Base-by-base conservation (phyloP, 2,113 vertebrate species). In the Lophotis ruficrista region DNA sequence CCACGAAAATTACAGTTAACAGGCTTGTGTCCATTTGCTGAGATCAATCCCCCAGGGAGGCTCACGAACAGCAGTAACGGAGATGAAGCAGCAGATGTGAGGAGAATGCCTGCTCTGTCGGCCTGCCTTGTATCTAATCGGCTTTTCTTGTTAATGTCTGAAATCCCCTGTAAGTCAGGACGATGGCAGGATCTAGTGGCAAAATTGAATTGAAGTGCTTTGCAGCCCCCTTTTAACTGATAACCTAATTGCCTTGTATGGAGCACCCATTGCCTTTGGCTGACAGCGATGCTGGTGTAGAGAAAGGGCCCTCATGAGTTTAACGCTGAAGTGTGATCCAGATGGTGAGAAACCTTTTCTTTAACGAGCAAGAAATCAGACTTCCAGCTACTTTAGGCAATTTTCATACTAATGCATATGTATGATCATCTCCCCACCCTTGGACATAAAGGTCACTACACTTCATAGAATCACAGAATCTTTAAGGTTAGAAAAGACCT, bases 141-240 rank as follows among this genome's bases (percentile, higher is more conserved):
- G 96, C 95, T 97, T 96, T 96, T 81, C 95, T 92, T 45, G 83
- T 93, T 95, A 96, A 71, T 7, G 76, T 73, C 92, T 92, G 92
- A 94, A 97, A 96, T 97, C 96, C 92, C 76, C 80, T 71, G 7
- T 82, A 79, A 96, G 96, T 81, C 96, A 79, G 94, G 76, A 70
- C 9, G 1, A 62, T 3, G 24, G 86, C 76, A 73, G 79, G 76
- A 69, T 71, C 83, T 9, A 6, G 69, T 28, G 69, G 56, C 76
- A 93, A 77, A 95, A 84, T 17, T 57, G 82, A 57, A 76, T 35
- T 60, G 68, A 68, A 90, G 83, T 64, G 56, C 72, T 93, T 75
- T 78, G 80, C 90, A 92, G 47, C n/a, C 69, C 82, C 85, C 38
- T 77, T 56, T 47, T 33, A 62, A 51, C 64, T 45, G 82, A 16